Conservation (phyloP, 2,113 vertebrate species). For the Falcunculus frontatus region DNA sequence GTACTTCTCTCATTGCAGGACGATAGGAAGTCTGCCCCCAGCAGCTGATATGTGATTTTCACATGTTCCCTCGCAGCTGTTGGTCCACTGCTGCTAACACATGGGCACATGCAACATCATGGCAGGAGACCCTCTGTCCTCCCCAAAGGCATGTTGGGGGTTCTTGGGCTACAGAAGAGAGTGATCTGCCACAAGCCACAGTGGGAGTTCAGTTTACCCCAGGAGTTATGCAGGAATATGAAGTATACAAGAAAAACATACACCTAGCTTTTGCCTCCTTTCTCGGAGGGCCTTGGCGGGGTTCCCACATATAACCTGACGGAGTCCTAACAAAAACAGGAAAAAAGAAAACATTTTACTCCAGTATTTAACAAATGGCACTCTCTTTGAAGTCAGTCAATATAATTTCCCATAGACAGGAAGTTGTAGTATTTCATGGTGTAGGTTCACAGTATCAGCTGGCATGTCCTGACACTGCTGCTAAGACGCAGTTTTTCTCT, state of each 20-base stretch:
- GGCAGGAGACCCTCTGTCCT: neutral
- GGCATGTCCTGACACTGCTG: neutral
- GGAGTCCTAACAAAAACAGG: conserved; percentile 73
- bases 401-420: neutral
- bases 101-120: neutral
- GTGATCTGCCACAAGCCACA: neutral
- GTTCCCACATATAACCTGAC: conserved; percentile 88
- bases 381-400: neutral
- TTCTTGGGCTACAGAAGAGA: neutral
- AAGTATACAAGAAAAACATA: conserved; percentile 56
- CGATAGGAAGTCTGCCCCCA: accelerated
- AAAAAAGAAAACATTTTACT: neutral
- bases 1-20: neutral
- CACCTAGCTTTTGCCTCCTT: conserved; percentile 78
- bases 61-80: neutral
- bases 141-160: neutral
- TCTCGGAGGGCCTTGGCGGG: conserved; percentile 81
- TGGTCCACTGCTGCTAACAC: neutral
- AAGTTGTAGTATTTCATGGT: neutral
- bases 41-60: neutral
- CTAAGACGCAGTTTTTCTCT: neutral
- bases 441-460: neutral
- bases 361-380: neutral
- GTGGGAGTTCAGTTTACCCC: neutral
- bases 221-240: neutral